Evolutionary conservation across 2,113 vertebrate genomes (phyloP).

Genomic region (Camelus bactrianus): DNA sequence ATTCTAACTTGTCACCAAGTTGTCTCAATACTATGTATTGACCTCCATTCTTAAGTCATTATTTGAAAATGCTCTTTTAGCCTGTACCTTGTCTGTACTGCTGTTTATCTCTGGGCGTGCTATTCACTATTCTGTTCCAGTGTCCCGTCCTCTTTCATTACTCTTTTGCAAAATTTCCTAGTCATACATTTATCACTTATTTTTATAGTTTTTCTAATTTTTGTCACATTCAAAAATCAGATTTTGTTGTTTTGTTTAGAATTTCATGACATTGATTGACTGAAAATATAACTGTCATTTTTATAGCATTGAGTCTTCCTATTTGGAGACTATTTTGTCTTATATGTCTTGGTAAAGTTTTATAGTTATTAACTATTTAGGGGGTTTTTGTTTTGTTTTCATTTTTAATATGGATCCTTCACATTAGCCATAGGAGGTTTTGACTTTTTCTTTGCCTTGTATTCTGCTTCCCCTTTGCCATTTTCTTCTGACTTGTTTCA

Average conservation of each 20-base stretch:
- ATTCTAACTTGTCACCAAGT: background rate
- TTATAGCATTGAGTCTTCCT: background rate
- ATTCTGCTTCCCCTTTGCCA: background rate
- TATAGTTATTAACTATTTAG: background rate
- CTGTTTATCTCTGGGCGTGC: background rate
- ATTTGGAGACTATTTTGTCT: background rate
- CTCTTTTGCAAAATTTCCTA: background rate
- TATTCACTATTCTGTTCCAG: background rate
- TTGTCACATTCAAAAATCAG: conserved; percentile 8
- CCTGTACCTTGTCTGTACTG: background rate
- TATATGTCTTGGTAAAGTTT: background rate
- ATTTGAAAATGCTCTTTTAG: conserved; percentile 4
- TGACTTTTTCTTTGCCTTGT: background rate
- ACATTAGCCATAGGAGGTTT: background rate
- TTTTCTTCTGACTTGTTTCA: conserved; percentile 1
- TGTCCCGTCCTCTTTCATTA: background rate
- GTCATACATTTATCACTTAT: background rate
- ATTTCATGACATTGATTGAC: background rate
- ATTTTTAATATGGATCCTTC: background rate
- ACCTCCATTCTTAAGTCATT: background rate
- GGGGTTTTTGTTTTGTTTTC: background rate
- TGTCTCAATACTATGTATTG: background rate
- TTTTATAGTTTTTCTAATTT: background rate
- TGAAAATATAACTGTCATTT: conserved; percentile 10
- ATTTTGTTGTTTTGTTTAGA: background rate